These are phyloP conservation scores for Theonella swinhoei DNA, from an alignment of 37 sponge, comb jelly and placozoan genomes.

Conservation along the genomic window DNA sequence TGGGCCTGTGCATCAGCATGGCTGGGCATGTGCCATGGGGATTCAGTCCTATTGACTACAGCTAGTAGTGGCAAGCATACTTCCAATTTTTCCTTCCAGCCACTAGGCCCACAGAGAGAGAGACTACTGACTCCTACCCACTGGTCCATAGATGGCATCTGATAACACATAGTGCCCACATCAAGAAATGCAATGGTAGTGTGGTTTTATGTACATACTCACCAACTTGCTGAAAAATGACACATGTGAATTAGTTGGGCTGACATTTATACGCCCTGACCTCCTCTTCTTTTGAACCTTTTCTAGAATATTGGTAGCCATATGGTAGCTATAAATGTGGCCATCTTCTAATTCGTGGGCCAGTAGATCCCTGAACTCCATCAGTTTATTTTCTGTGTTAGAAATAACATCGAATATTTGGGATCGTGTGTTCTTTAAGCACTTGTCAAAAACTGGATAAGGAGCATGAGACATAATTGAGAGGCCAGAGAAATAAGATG, in stretches of 20 bases:
- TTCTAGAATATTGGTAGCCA: too few relatives aligned
- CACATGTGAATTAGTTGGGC: slow-evolving; percentile 24
- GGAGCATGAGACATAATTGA: background rate
- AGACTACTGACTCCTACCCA: slow-evolving; percentile 58
- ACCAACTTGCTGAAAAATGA: background rate
- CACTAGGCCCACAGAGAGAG: slow-evolving; percentile 18
- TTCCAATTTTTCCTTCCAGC: slow-evolving; percentile 40
- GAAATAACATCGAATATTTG: too few relatives aligned
- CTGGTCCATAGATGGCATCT: slow-evolving; percentile 25
- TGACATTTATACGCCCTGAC: background rate
- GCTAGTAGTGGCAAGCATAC: slow-evolving; percentile 23
- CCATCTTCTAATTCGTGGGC: too few relatives aligned
- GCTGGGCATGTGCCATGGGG: too few relatives aligned
- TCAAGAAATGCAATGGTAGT: background rate
- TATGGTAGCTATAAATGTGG: too few relatives aligned
- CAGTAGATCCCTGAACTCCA: too few relatives aligned
- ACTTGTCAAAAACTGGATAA: too few relatives aligned
- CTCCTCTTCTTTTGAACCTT: too few relatives aligned
- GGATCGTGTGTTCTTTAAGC: too few relatives aligned
- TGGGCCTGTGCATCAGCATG: slow-evolving; percentile 7
- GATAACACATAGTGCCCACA: background rate
- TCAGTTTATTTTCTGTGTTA: too few relatives aligned
- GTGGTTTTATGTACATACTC: too few relatives aligned
- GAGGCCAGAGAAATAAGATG: background rate
- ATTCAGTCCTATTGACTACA: background rate